Base-by-base conservation (phyloP, 2,113 vertebrate species). In the Conger conger region DNA sequence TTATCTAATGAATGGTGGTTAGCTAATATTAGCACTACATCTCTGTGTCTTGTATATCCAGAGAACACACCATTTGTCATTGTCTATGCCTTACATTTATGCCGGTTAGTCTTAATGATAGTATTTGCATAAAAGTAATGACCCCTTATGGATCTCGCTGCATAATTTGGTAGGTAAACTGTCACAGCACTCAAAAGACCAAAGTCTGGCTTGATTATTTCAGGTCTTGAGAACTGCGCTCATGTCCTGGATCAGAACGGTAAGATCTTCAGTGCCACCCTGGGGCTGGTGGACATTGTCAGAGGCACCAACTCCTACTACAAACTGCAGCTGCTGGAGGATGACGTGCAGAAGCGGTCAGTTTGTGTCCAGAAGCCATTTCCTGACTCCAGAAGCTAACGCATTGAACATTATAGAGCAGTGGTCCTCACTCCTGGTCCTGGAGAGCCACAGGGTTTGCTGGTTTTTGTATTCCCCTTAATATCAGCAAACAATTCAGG, bases 231-330 rank as follows among this genome's bases (percentile, higher is more conserved):
- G 89, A 96, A 97, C 90, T 97, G 96, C 36, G 97, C 97, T 4
- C 98, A 99, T 0, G 98, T 99, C 35, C 93, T 99, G 92, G 98
- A 99, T 92, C 98, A 98, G 91, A 94, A 92, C 0, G 97, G 98
- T 7, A 97, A 97, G 90, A 99, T 99, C 92, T 99, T 97, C 93
- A 99, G 98, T 7, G 98, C 98, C 18, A 99, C 98, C 0, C 92
- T 99, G 0, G 98, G 98, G 45, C 94, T 99, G 3, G 98, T 99
- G 85, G 98, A 99, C 93, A 99, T 99, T 2, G 94, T 96, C 35
- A 96, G 96, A 88, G 98, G 98, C 83, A 99, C 97, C 37, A 99
- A 99, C 93, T 99, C 98, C 1, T 99, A 99, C 85, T 99, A 99
- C 83, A 99, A 99, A 88, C 93, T 99, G 85, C 98, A 99, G 91